A percentile compares a stretch with the other conserved stretches of the same genome.
Evolutionary conservation across 2,888 invertebrate species (phyloP).

Genomic region (Macropis europaea): DNA sequence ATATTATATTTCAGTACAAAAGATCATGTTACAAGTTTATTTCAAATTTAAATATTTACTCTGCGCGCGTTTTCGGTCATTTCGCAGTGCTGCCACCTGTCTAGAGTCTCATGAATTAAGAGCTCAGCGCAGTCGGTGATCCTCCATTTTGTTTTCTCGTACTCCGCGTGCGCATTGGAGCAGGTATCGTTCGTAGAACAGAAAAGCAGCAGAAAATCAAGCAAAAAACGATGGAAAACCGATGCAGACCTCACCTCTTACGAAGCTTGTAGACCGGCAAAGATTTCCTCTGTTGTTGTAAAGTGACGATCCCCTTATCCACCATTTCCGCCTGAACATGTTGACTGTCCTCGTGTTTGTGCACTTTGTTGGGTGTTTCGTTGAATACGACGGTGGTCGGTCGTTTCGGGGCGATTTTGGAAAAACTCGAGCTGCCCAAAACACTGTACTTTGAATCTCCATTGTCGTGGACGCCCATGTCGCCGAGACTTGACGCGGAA

Average conservation of each 20-base stretch:
- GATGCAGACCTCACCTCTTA: conserved; percentile 71
- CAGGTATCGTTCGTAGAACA: background rate
- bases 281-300: conserved; percentile 76
- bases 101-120: background rate
- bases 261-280: conserved; percentile 78
- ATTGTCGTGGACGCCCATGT: conserved; percentile 77
- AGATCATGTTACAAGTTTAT: background rate
- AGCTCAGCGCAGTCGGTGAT: background rate
- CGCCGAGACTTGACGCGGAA: background rate
- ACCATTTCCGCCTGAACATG: conserved; percentile 20
- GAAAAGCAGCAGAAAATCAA: background rate
- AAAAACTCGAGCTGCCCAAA: conserved; percentile 70
- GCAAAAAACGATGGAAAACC: background rate
- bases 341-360: conserved; percentile 59
- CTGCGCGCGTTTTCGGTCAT: background rate
- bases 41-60: background rate
- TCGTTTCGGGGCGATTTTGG: conserved; percentile 72
- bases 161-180: background rate
- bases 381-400: conserved; percentile 66
- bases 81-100: background rate
- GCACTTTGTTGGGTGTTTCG: conserved; percentile 65
- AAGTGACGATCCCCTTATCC: conserved; percentile 53
- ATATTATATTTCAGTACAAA: background rate
- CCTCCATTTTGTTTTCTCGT: conserved; percentile 41
- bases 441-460: conserved; percentile 75